Conservation (phyloP, 2,113 vertebrate genomes). For the Ellobius talpinus region DNA sequence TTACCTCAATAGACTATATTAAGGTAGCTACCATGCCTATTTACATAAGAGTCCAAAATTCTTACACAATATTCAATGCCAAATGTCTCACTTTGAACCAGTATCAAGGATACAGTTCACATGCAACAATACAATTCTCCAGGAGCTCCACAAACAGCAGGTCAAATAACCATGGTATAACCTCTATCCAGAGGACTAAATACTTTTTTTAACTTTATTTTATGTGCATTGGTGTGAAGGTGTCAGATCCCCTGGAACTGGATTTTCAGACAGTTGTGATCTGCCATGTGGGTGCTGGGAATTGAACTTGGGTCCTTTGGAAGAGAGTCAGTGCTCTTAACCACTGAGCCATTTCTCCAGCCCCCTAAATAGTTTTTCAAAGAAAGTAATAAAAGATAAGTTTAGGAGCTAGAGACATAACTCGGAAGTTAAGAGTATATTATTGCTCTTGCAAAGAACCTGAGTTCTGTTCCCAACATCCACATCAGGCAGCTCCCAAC, state of each 20-base stretch:
- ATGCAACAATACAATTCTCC: background rate
- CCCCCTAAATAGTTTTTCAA: background rate
- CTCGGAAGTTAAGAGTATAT: background rate
- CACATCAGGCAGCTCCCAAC: background rate
- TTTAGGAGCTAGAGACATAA: background rate
- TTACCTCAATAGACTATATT: background rate
- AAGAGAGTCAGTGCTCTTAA: too few relatives aligned
- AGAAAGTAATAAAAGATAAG: background rate
- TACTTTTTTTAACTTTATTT: too few relatives aligned
- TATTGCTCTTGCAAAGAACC: background rate
- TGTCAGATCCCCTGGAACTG: too few relatives aligned
- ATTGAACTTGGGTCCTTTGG: too few relatives aligned
- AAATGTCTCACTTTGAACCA: slow-evolving; percentile 14
- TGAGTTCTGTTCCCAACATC: background rate
- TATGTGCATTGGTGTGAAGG: too few relatives aligned
- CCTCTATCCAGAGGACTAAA: background rate
- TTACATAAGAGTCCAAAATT: background rate
- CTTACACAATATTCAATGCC: background rate
- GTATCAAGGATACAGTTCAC: background rate
- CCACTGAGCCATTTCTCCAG: too few relatives aligned
- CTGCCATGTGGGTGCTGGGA: too few relatives aligned
- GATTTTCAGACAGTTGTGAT: too few relatives aligned
- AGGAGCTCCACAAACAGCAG: background rate
- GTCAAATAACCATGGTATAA: background rate
- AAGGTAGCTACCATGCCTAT: background rate